Evolutionary conservation across 1,140 invertebrate genomes (phyloP).

Genomic region (Anagrus nilaparvatae): DNA sequence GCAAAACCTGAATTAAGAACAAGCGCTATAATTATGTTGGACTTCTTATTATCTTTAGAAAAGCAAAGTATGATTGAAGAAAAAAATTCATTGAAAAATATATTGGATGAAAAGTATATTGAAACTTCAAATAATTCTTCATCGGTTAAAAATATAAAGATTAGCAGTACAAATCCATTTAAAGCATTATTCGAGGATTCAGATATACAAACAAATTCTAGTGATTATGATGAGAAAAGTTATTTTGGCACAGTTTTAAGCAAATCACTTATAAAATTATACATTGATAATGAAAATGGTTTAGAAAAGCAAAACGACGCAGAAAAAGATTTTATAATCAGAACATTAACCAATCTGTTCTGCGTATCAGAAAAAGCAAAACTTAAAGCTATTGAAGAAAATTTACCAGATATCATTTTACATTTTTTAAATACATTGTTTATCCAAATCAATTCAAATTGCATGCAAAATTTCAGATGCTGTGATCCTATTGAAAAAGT

Average conservation of each 20-base stretch:
- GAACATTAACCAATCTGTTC: constrained; percentile 39
- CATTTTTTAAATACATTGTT: constrained; percentile 38
- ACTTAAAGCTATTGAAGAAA: constrained; percentile 29
- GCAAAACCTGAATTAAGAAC: constrained; percentile 22
- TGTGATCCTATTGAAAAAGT: constrained; percentile 35
- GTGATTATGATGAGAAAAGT: too few relatives aligned
- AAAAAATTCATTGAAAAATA: constrained; percentile 16
- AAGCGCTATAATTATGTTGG: constrained; percentile 25
- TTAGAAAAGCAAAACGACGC: constrained; percentile 26
- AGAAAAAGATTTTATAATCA: constrained; percentile 35
- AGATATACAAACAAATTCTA: too few relatives aligned
- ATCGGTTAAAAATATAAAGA: too few relatives aligned
- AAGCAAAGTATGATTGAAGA: constrained; percentile 22
- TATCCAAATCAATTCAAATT: constrained; percentile 41
- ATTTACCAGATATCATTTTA: constrained; percentile 31
- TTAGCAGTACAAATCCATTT: too few relatives aligned
- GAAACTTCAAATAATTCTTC: too few relatives aligned
- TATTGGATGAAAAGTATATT: constrained; percentile 21
- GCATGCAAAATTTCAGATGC: constrained; percentile 35
- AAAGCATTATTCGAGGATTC: too few relatives aligned
- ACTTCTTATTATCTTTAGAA: constrained; percentile 27
- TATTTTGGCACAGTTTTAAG: constrained; percentile 39
- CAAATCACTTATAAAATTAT: constrained; percentile 35
- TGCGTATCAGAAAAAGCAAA: constrained; percentile 38
- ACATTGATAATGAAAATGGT: constrained; percentile 32